phyloP scores from a whole-genome alignment of 2,888 invertebrate genomes.

The Phortica okadai region DNA sequence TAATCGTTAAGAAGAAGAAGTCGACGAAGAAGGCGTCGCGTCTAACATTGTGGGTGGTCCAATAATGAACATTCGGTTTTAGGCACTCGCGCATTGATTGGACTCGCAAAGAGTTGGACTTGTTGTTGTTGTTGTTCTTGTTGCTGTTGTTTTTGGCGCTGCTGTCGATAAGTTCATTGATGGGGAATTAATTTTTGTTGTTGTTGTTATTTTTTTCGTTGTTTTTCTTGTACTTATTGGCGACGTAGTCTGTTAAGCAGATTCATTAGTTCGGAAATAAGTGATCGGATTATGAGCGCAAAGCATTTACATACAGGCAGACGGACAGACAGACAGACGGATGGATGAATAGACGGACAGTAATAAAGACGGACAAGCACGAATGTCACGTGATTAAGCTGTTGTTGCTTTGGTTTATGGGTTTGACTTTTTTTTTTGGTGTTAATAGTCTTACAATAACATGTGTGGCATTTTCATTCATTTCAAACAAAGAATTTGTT shows the following conservation, averaged over 20 bases:
- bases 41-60: conserved; percentile 47
- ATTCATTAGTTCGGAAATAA: conserved; percentile 71
- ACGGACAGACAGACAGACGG: background rate
- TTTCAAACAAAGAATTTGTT: no score
- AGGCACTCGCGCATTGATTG: background rate
- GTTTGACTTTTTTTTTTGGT: background rate
- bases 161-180: conserved; percentile 54
- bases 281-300: conserved; percentile 60
- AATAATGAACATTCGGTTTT: background rate
- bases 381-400: conserved; percentile 41
- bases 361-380: background rate
- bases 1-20: conserved; percentile 42
- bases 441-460: background rate
- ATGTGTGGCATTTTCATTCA: background rate
- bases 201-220: conserved; percentile 10
- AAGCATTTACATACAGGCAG: conserved; percentile 16
- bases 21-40: conserved; percentile 38
- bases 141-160: conserved; percentile 9
- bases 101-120: background rate
- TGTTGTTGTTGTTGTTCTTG: background rate
- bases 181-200: conserved; percentile 63
- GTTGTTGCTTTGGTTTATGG: background rate
- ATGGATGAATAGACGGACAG: background rate
- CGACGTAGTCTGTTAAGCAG: conserved; percentile 55
- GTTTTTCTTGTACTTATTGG: conserved; percentile 40